Conservation (phyloP, 2,113 vertebrate genomes). For the Takifugu bimaculatus region DNA sequence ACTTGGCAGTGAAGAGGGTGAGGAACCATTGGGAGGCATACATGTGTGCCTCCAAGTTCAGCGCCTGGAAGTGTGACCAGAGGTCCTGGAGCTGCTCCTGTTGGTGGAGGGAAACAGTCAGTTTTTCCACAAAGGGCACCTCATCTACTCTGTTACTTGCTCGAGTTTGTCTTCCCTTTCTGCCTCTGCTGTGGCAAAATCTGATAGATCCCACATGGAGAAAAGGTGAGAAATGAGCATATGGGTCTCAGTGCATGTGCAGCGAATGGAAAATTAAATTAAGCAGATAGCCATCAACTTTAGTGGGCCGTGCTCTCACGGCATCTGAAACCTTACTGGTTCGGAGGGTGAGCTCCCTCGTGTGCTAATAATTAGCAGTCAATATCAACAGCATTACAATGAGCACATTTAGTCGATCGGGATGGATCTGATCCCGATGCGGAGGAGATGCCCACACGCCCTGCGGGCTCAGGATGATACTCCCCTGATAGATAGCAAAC, state of each 20-base stretch:
- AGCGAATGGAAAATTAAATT: conserved; percentile 18
- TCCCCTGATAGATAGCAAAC: neutral
- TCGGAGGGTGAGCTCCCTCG: conserved; percentile 32
- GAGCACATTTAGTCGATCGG: conserved; percentile 27
- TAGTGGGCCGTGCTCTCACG: conserved; percentile 10
- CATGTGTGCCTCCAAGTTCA: conserved; percentile 97
- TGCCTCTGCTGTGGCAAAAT: neutral
- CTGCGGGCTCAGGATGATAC: conserved; percentile 11
- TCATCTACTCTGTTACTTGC: conserved; percentile 1
- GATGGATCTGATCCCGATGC: conserved; percentile 34
- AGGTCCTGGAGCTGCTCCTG: conserved; percentile 94
- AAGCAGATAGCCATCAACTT: neutral
- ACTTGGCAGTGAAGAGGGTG: conserved; percentile 99
- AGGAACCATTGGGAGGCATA: conserved; percentile 99
- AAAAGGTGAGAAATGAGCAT: neutral
- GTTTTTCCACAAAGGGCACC: conserved; percentile 8
- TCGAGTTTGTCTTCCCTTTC: neutral
- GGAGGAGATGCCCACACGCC: conserved; percentile 17
- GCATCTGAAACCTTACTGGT: conserved; percentile 18
- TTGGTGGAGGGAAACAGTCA: conserved; percentile 9
- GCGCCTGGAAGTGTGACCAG: conserved; percentile 85
- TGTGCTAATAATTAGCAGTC: conserved; percentile 30
- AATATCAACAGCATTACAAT: conserved; percentile 24
- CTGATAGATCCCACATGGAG: neutral
- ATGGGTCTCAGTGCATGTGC: neutral